Base-by-base conservation (phyloP, 2,888 invertebrate genomes). In the Deilephila elpenor region DNA sequence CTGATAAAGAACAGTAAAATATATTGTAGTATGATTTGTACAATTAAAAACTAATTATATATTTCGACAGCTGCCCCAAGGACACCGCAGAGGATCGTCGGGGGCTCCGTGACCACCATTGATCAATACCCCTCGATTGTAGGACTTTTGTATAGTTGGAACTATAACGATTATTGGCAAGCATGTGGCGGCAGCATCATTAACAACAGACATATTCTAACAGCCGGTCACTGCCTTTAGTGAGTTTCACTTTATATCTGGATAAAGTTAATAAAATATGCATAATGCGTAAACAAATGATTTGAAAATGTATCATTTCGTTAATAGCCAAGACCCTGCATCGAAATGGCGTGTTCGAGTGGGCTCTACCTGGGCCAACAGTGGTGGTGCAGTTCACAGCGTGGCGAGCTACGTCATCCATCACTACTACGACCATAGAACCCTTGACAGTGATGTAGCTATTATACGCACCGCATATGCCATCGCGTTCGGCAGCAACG, bases 331-430 rank as follows among this genome's bases (percentile, higher is more conserved):
- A 34, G 80, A 82, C 64, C 59, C 76, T n/a, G 67, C 79, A 0
- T 37, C 32, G 19, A 74, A 64, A 59, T 86, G 85, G 86, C 84
- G 84, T 0, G 72, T 78, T 0, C 83, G 84, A 11, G 80, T 83
- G 5, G 87, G 88, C 8, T 86, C 88, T 5, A 79, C 85, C 0
- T 78, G 51, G 25, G 84, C 84, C 8, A 83, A 79, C 78, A 84
- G 85, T 72, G 87, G 88, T 7, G 89, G 89, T 32, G 73, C 67
- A 5, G 78, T 86, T 1, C 79, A 82, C 76, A 73, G 71, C 11
- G n/a, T 74, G 7, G 51, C 51, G 0, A 37, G 34, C 3, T 75
- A 82, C 51, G 77, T 86, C 74, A 75, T 77, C 19, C 86, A 88
- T 74, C 82, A 85, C 0, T 62, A 71, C 51, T 88, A 79, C 78